Evolutionary conservation across 2,113 vertebrate genomes (phyloP), one percentile per base, ranked within the genome.

Genomic region (Mohoua ochrocephala): DNA sequence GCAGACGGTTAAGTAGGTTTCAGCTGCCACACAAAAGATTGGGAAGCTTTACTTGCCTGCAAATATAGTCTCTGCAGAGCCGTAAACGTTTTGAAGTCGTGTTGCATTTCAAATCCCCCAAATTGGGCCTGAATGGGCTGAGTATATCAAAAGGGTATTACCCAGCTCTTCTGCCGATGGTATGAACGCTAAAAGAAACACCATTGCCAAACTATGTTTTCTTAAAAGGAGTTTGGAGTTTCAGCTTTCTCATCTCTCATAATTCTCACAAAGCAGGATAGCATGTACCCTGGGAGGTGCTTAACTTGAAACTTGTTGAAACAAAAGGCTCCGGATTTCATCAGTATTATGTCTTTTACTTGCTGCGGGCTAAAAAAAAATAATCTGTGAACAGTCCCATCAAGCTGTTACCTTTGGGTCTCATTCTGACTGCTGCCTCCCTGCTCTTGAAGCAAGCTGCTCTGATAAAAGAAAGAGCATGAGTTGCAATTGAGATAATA

Each of bases 21-120:
- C 93, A 96, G 91, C 89, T 92, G 90, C 93, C 71, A 95, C 90
- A 94, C 86, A 92, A 94, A 92, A 89, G 95, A 94, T 37, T 52
- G 71, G 10, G 64, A 93, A 65, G 63, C 91, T 96, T 78, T 89
- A 54, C 84, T 77, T 59, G 84, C 81, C 78, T 88, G 59, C 91
- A 96, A 91, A 87, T 82, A 81, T 3, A 83, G 83, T 68, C 78
- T 96, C 91, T 16, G 53, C 68, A 95, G 85, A 89, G 56, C 44
- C 76, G 68, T 84, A 91, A 95, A 82, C 3, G 13, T 91, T 84
- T 87, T 68, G 78, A 92, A 95, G 71, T 54, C 1, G 1, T 70
- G 80, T 44, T 95, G 83, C 79, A 90, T 92, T 95, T 89, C 83
- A 89, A 56, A 89, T 75, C 84, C 59, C 74, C 33, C 67, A 89